These are phyloP conservation scores for Chaetops frenatus DNA, from an alignment of 2,113 vertebrate species.

Conservation along the genomic window DNA sequence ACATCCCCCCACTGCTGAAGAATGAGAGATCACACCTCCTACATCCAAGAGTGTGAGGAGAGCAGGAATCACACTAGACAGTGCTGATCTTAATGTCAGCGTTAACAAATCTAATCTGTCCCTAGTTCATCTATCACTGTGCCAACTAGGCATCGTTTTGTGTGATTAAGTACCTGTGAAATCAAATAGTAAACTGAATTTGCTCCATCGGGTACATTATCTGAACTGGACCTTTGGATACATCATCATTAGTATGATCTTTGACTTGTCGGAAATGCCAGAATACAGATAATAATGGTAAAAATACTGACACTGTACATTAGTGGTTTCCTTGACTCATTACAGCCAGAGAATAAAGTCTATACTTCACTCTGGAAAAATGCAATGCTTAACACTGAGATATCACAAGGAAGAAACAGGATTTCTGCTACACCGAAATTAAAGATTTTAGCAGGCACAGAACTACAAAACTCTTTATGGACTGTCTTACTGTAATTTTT, in stretches of 20 bases:
- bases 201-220: background rate
- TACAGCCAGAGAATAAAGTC: background rate
- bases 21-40: background rate
- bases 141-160: background rate
- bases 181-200: constrained; percentile 39
- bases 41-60: background rate
- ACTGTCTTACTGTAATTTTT: background rate
- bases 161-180: constrained; percentile 4
- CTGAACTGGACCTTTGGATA: background rate
- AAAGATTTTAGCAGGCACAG: background rate
- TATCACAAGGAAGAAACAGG: background rate
- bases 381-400: background rate
- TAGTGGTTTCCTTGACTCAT: background rate
- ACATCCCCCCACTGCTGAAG: background rate
- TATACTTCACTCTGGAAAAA: background rate
- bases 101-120: background rate
- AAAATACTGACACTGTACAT: background rate
- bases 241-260: background rate
- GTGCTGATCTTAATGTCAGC: background rate
- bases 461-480: background rate
- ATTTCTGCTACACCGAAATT: background rate
- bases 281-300: background rate
- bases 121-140: background rate
- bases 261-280: background rate
- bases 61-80: background rate